A percentile compares a stretch with the other conserved stretches of the same genome.
phyloP scores from a whole-genome alignment of 2,888 invertebrate species.

The Coremacera marginata region DNA sequence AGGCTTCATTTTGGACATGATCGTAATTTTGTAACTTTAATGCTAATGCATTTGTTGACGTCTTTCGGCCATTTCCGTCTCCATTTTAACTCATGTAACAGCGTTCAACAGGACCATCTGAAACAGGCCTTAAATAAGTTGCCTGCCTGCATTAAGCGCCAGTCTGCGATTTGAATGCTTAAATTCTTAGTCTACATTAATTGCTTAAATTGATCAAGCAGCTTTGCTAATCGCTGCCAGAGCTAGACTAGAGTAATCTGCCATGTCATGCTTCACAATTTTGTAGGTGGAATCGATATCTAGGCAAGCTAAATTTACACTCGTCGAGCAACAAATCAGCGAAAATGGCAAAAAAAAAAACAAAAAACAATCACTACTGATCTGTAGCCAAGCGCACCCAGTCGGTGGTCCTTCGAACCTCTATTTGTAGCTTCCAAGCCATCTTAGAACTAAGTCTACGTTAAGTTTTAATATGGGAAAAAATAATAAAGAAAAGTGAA shows the following conservation, averaged over 20 bases:
- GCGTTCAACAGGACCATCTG: no score
- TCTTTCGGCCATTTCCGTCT: no score
- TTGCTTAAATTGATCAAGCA: no score
- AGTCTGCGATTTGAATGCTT: no score
- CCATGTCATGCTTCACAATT: neutral
- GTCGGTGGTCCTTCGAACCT: slow-evolving; percentile 1
- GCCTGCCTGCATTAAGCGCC: no score
- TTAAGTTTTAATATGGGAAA: neutral
- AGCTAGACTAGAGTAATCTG: neutral
- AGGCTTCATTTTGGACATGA: no score
- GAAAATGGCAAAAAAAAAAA: neutral
- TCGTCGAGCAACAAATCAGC: neutral
- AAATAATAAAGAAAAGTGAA: slow-evolving; percentile 10
- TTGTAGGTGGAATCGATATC: neutral
- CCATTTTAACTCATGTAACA: no score
- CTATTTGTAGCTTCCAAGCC: neutral
- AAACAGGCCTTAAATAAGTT: no score
- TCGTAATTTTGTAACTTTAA: no score
- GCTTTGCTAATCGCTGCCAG: no score
- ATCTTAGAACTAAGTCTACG: neutral
- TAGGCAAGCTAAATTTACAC: neutral
- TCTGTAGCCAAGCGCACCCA: neutral
- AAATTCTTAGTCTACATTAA: no score
- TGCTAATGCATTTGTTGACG: no score
- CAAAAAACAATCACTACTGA: neutral